These are phyloP conservation scores for Tragulus kanchil DNA, from an alignment of 2,113 vertebrate species.

Conservation along the genomic window DNA sequence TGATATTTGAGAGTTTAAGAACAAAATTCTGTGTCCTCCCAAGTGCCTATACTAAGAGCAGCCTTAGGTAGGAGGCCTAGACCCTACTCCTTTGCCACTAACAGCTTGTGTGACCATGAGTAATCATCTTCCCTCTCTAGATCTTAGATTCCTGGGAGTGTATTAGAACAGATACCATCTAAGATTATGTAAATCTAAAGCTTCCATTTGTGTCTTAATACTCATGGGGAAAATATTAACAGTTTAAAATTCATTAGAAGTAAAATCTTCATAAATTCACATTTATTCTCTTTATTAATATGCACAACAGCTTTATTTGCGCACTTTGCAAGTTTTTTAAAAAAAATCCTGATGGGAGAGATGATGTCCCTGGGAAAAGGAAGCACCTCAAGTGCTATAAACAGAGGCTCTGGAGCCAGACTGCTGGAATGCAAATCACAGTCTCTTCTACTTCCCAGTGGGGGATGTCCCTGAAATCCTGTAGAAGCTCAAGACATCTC, in stretches of 20 bases:
- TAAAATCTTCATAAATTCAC: slow-evolving; percentile 13
- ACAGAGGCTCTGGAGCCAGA: neutral
- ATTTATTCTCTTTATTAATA: slow-evolving; percentile 3
- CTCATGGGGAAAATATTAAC: neutral
- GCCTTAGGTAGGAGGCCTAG: neutral
- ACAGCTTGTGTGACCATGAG: neutral
- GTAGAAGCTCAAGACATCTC: neutral
- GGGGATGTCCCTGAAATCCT: neutral
- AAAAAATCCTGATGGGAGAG: neutral
- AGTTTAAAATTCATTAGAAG: neutral
- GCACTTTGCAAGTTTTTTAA: neutral
- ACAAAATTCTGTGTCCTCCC: neutral
- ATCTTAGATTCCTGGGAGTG: neutral
- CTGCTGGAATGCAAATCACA: neutral
- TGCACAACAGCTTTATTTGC: slow-evolving; percentile 4
- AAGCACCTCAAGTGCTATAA: neutral
- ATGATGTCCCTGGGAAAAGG: neutral
- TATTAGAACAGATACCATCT: neutral
- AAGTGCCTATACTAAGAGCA: neutral
- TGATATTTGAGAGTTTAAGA: neutral
- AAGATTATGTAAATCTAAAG: neutral
- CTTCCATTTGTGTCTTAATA: neutral
- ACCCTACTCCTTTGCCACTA: neutral
- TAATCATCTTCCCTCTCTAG: neutral
- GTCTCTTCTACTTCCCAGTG: neutral